These are phyloP conservation scores for Nephrotoma guestfalica DNA, from an alignment of 2,888 invertebrate genomes.

Conservation along the genomic window DNA sequence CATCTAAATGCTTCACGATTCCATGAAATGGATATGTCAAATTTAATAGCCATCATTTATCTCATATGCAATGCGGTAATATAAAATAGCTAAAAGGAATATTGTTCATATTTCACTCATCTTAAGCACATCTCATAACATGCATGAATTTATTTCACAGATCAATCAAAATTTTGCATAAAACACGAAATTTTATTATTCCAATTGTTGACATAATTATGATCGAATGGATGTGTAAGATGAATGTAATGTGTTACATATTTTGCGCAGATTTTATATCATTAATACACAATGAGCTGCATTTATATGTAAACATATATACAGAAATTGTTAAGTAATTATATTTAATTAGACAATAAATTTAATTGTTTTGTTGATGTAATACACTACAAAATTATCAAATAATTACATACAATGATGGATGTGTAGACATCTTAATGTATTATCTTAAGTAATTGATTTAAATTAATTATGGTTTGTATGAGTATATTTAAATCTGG, in stretches of 20 bases:
- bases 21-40: not conserved
- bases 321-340: not conserved
- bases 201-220: not conserved
- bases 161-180: not conserved
- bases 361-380: not conserved
- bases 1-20: not conserved
- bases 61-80: not conserved
- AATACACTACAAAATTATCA: not conserved
- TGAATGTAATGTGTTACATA: not conserved
- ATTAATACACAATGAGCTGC: not conserved
- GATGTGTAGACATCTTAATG: not conserved
- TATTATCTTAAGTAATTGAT: not conserved
- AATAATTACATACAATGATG: not conserved
- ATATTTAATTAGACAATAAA: not conserved
- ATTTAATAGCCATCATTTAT: not conserved
- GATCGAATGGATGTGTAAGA: not conserved
- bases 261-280: not conserved
- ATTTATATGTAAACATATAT: not conserved
- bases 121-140: not conserved
- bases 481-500: not conserved
- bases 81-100: not conserved
- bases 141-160: not conserved
- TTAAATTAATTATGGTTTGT: not conserved
- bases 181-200: not conserved
- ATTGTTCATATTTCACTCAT: not conserved